phyloP scores from a whole-genome alignment of 2,888 invertebrate genomes.

The Hedychridium roseum region DNA sequence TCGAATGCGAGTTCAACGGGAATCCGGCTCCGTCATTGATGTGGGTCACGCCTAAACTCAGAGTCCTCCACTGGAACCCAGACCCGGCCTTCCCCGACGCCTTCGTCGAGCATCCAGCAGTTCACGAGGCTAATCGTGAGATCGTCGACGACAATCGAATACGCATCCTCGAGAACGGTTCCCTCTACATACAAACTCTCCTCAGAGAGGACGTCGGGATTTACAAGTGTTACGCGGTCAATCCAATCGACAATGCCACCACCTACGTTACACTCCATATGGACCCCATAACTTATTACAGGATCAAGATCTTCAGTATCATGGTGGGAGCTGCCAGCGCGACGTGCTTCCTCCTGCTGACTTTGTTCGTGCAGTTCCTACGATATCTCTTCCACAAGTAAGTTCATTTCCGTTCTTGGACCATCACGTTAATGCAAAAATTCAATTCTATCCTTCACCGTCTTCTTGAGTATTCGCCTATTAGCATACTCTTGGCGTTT shows the following conservation, averaged over 20 bases:
- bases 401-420: slow-evolving; percentile 53
- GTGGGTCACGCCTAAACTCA: slow-evolving; percentile 83
- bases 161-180: slow-evolving; percentile 78
- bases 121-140: too few species aligned
- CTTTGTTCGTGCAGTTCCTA: slow-evolving; percentile 80
- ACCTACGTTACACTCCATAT: slow-evolving; percentile 80
- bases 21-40: slow-evolving; percentile 82
- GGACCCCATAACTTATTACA: slow-evolving; percentile 85
- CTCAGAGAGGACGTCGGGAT: slow-evolving; percentile 83
- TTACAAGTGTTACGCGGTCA: slow-evolving; percentile 87
- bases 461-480: too few species aligned
- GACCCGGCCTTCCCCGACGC: slow-evolving; percentile 73
- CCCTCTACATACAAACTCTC: slow-evolving; percentile 75
- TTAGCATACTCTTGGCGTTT: too few species aligned
- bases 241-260: slow-evolving; percentile 82
- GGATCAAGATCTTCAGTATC: slow-evolving; percentile 85
- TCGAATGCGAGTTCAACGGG: slow-evolving; percentile 81
- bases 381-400: slow-evolving; percentile 76
- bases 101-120: slow-evolving; percentile 72
- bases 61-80: slow-evolving; percentile 81
- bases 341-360: slow-evolving; percentile 79
- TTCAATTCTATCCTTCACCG: too few species aligned
- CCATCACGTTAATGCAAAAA: too few species aligned
- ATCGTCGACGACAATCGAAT: slow-evolving; percentile 67
- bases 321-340: slow-evolving; percentile 84